Evolutionary conservation across 2,113 vertebrate genomes (phyloP).

Genomic region (Proteles cristata): DNA sequence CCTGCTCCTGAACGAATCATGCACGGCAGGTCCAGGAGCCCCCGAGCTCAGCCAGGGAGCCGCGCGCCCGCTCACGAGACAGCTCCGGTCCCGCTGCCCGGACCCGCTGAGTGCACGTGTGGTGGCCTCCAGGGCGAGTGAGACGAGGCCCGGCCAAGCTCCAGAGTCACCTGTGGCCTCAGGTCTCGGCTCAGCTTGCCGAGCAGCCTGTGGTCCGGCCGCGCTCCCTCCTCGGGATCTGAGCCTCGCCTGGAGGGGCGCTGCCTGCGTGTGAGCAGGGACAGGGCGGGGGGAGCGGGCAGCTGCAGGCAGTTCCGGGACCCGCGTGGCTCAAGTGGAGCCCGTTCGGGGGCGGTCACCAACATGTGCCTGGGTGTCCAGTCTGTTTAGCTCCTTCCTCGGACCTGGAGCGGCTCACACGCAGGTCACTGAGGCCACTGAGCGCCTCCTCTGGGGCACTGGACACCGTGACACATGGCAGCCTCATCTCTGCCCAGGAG

Average conservation of each 20-base stretch:
- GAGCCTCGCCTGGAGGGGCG: too few species aligned
- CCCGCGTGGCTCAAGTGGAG: neutral
- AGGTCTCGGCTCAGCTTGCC: neutral
- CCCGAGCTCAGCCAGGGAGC: too few species aligned
- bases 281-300: neutral
- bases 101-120: too few species aligned
- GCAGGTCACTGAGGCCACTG: neutral
- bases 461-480: neutral
- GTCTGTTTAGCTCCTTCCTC: neutral
- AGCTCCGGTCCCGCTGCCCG: too few species aligned
- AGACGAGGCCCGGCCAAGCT: neutral
- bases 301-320: neutral
- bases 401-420: neutral
- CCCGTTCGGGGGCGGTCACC: neutral
- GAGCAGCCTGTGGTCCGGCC: neutral
- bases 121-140: too few species aligned
- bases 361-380: neutral
- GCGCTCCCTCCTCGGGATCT: too few species aligned
- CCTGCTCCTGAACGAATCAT: too few species aligned
- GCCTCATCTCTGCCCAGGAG: neutral
- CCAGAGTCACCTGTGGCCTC: neutral
- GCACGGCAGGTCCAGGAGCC: too few species aligned
- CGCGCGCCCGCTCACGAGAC: too few species aligned
- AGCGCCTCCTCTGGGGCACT: neutral
- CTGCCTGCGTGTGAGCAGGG: neutral